Evolutionary conservation across 2,797 vertebrate genomes (phyloP), one percentile per base, ranked within the genome.

Genomic region (Epinephelus awoara): DNA sequence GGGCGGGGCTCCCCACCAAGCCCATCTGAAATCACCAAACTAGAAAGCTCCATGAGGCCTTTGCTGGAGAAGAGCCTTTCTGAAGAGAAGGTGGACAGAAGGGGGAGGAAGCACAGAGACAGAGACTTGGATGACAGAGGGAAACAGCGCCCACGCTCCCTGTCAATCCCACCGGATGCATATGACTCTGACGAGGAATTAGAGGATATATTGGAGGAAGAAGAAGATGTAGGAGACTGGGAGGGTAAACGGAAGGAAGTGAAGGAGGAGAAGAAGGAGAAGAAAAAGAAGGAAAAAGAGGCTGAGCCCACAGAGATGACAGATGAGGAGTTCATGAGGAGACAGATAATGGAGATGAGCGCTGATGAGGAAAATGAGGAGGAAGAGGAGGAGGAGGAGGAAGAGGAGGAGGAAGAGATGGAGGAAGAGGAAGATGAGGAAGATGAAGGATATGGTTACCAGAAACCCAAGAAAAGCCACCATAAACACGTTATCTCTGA

Each of bases 291-390:
- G 76, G 94, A 94, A 47, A 92, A 91, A 77, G 93, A 93, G 77
- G 83, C 5, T 72, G 97, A 94, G 84, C 95, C 92, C 92, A 95
- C 94, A 0, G 96, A 97, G 38, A 95, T 96, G 88, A 97, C 96
- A 0, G 99, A 99, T 18, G 98, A 99, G 87, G 98, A 99, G 61
- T 99, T 98, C 91, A 99, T 99, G 98, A 95, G 98, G 77, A 95
- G 97, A 82, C 98, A 99, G 91, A 97, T 99, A 76, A 94, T 99
- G 93, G 98, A 99, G 91, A 99, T 99, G 98, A 99, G 98, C 1
- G 98, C 98, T 0, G 98, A 99, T 91, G 98, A 99, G 85, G 98
- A 99, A 63, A 95, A 93, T 59, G 94, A 95, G 44, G 93, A 93
- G 1, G 95, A 96, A 5, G 75, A 91, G 12, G 71, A 72, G 23